Percentiles rank a stretch among this genome's conserved stretches.
Evolutionary conservation across 2,888 invertebrate species (phyloP).

Genomic region (Megalurothrips usitatus): DNA sequence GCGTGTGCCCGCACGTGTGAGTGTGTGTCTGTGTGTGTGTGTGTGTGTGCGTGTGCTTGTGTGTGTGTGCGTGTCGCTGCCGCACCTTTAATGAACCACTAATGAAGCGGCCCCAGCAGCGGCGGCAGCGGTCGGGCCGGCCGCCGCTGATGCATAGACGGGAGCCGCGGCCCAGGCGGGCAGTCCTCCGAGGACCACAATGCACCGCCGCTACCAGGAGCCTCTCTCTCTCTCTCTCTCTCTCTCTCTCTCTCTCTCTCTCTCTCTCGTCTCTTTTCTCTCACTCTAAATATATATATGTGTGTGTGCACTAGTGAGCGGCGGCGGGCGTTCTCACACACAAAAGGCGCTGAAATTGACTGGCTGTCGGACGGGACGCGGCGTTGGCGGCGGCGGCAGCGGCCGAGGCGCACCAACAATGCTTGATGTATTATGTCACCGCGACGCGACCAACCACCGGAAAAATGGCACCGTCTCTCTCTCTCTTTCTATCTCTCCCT

Average conservation of each 20-base stretch:
- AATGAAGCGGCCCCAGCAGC: neutral
- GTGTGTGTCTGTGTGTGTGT: neutral
- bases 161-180: neutral
- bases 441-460: conserved; percentile 2
- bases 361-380: neutral
- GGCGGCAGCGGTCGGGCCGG: neutral
- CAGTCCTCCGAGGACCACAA: neutral
- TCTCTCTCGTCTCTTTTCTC: too few relatives aligned
- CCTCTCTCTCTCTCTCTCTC: too few relatives aligned
- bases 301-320: too few relatives aligned
- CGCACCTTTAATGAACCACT: conserved; percentile 4
- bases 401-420: neutral
- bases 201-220: neutral
- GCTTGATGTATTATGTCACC: conserved; percentile 23
- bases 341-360: conserved; percentile 18
- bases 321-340: neutral
- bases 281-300: too few relatives aligned
- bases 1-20: neutral
- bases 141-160: neutral
- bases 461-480: conserved; percentile 1
- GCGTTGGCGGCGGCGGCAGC: neutral
- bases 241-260: too few relatives aligned
- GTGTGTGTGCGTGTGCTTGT: neutral
- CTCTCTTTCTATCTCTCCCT: neutral
- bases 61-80: neutral